Conservation (phyloP, 2,113 vertebrate species). For the Corythoichthys haematopterus region DNA sequence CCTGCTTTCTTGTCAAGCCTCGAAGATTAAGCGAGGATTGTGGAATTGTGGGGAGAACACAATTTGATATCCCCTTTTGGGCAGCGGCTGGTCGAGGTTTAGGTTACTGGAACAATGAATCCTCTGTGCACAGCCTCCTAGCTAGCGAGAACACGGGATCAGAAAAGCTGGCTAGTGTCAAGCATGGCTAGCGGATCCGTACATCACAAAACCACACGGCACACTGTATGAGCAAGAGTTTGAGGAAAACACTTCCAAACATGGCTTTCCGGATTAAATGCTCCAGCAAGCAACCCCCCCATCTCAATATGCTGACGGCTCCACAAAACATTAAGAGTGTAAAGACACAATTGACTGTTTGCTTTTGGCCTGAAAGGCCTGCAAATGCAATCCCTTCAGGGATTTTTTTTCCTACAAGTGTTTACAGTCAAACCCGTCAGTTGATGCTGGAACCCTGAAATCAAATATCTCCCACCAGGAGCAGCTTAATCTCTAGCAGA, state of each 20-base stretch:
- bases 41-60: slow-evolving; percentile 55
- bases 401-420: slow-evolving; percentile 66
- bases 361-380: slow-evolving; percentile 46
- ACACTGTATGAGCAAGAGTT: slow-evolving; percentile 40
- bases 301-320: slow-evolving; percentile 43
- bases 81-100: slow-evolving; percentile 56
- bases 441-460: slow-evolving; percentile 52
- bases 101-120: slow-evolving; percentile 74
- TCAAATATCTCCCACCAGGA: slow-evolving; percentile 60
- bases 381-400: slow-evolving; percentile 45
- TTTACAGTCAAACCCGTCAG: slow-evolving; percentile 70
- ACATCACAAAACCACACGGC: slow-evolving; percentile 59
- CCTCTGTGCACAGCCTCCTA: slow-evolving; percentile 64
- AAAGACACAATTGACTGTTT: slow-evolving; percentile 45
- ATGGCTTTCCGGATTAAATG: slow-evolving; percentile 52
- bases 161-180: slow-evolving; percentile 66
- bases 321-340: slow-evolving; percentile 47
- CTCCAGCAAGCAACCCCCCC: slow-evolving; percentile 34
- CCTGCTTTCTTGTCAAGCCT: slow-evolving; percentile 62
- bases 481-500: slow-evolving; percentile 69
- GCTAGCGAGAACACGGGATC: slow-evolving; percentile 57
- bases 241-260: slow-evolving; percentile 51
- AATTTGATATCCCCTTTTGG: slow-evolving; percentile 68
- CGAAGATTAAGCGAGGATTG: slow-evolving; percentile 58
- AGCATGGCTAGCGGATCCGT: slow-evolving; percentile 60